Base-by-base conservation (phyloP, 2,888 invertebrate species). In the Lottia gigantea region DNA sequence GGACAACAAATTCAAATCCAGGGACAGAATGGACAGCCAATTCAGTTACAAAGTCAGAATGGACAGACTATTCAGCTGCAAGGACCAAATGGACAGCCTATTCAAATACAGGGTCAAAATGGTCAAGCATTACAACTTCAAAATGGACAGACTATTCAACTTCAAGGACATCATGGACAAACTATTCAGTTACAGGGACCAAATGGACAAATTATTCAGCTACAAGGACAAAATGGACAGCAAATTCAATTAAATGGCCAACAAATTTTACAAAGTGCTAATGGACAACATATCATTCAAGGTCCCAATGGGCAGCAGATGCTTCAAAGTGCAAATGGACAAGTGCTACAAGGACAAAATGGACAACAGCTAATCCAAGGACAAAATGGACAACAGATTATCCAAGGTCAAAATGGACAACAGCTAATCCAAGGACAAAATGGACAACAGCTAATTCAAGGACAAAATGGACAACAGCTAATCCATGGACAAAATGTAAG, bases 1-100 rank as follows among this genome's bases (percentile, higher is more conserved):
- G 76, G 77, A 12, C 77, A 78, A 64, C 68, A 91, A 15, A 91
- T 93, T 79, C 87, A 86, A 73, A 75, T 86, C 15, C 91, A 92
- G 47, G 71, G 72, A 15, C 78, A 79, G 64, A 75, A 72, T 65
- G 73, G 74, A 26, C 76, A 75, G 66, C 72, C 68, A 66, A 68
- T 73, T 55, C 55, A 55, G 15, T 15, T 55, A n/a, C 55, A 55
- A 14, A 14, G 19, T 8, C 55, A 55, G 15, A 55, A 55, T 55
- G 55, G 55, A 23, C 55, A 55, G 19, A 6, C 3, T 8, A 91
- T 93, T 79, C 87, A 86, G 73, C 11, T 40, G 40, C 40, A 40
- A 40, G 40, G 40, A 11, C 40, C 6, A 8, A 40, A 40, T 40
- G 40, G 40, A 6, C 40, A 40, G 11, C 6, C 40, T 8, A 40